Evolutionary conservation across 2,113 vertebrate species (phyloP).

Genomic region (Acrocephalus kingi): DNA sequence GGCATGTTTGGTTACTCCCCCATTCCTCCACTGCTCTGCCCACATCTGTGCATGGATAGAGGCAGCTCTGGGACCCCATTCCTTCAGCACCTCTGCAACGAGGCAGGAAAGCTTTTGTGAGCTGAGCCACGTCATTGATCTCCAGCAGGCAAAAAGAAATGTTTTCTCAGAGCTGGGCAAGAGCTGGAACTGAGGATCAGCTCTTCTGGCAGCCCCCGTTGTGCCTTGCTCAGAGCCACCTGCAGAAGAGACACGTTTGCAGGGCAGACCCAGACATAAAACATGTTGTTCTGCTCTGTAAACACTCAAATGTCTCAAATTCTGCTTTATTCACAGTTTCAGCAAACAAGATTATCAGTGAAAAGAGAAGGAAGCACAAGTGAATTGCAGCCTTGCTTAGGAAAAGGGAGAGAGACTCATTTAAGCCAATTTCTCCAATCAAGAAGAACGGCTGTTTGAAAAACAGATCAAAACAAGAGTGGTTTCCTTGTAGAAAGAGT

Average conservation of each 20-base stretch:
- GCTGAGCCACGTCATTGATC: neutral
- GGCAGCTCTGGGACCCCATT: neutral
- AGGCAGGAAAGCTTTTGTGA: neutral
- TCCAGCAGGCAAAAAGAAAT: neutral
- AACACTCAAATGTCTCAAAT: neutral
- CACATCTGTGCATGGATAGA: neutral
- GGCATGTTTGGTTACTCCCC: neutral
- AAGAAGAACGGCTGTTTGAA: conserved; percentile 24
- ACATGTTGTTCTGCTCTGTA: neutral
- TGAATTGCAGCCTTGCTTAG: neutral
- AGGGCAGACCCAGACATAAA: neutral
- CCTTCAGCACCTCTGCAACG: neutral
- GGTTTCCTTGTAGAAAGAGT: neutral
- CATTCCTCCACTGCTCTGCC: neutral
- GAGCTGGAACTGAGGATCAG: neutral
- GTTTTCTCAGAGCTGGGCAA: neutral
- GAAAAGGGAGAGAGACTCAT: neutral
- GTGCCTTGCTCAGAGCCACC: neutral
- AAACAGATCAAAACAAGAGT: conserved; percentile 25
- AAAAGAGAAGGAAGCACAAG: neutral
- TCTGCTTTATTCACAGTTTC: neutral
- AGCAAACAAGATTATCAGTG: neutral
- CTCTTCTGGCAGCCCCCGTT: neutral
- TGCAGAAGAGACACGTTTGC: neutral
- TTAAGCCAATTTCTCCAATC: conserved; percentile 40